Conservation (phyloP, 2,888 invertebrate genomes). For the Herminia tarsipennalis region DNA sequence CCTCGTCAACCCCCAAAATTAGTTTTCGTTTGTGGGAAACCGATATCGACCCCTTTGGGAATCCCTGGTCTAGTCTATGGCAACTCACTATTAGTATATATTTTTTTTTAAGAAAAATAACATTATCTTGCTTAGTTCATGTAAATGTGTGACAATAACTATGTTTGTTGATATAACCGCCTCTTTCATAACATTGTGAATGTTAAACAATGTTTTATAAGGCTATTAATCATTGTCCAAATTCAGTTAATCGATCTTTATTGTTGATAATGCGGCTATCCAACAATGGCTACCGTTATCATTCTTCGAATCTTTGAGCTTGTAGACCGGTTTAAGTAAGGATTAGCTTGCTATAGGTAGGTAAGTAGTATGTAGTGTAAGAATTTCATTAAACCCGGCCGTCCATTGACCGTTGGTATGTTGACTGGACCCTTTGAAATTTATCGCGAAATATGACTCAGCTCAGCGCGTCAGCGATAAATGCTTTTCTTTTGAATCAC, state of each 20-base stretch:
- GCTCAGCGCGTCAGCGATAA: too few species aligned
- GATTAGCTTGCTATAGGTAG: constrained; percentile 17
- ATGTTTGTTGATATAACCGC: too few species aligned
- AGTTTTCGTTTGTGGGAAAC: too few species aligned
- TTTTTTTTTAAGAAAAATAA: too few species aligned
- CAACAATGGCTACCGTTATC: constrained; percentile 19
- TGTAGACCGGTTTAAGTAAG: constrained; percentile 12
- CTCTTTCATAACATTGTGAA: too few species aligned
- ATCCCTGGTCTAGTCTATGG: too few species aligned
- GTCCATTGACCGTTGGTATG: constrained; percentile 53
- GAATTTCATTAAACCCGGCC: constrained; percentile 39
- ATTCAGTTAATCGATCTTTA: constrained; percentile 12
- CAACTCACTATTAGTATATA: too few species aligned
- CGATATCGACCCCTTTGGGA: too few species aligned
- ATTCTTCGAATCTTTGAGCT: not conserved
- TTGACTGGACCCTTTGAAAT: constrained; percentile 49
- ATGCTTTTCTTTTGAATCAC: constrained; percentile 72
- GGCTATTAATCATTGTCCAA: constrained; percentile 7
- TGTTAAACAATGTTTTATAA: not conserved
- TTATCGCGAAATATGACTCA: constrained; percentile 70
- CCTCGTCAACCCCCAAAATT: too few species aligned
- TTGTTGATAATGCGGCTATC: constrained; percentile 5
- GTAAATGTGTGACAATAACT: too few species aligned
- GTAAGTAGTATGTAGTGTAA: constrained; percentile 13
- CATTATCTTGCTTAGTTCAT: too few species aligned